phyloP scores from a whole-genome alignment of 2,797 vertebrate genomes.

The Cetoscarus ocellatus region DNA sequence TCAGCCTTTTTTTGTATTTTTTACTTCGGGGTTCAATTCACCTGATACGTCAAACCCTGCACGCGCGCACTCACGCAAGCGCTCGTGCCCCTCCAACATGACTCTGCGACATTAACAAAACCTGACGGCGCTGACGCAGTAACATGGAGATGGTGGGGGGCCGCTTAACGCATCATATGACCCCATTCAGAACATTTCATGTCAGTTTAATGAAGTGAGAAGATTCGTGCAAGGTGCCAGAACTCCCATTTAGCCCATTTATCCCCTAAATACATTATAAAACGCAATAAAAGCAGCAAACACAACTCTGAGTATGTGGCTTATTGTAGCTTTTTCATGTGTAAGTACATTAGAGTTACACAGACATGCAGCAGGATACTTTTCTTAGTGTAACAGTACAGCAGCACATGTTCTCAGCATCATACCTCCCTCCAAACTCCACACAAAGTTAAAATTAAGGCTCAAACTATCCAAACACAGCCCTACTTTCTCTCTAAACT shows the following conservation, averaged over 20 bases:
- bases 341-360: neutral
- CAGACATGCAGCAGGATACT: neutral
- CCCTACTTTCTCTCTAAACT: neutral
- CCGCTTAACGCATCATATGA: slow-evolving; percentile 62
- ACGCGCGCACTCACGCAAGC: slow-evolving; percentile 1
- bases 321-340: neutral
- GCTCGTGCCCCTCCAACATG: neutral
- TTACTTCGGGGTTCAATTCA: neutral
- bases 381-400: slow-evolving; percentile 5
- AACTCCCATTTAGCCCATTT: neutral
- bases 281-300: neutral
- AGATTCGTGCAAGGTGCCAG: neutral
- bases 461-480: slow-evolving; percentile 6
- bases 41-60: neutral
- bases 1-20: neutral
- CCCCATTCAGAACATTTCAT: slow-evolving; percentile 28
- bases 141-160: neutral
- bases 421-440: slow-evolving; percentile 19
- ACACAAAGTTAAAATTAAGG: neutral
- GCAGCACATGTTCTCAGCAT: slow-evolving; percentile 30
- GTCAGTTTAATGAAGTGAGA: slow-evolving; percentile 51
- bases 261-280: neutral
- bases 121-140: slow-evolving; percentile 43
- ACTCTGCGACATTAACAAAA: slow-evolving; percentile 26
- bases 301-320: too few relatives aligned